Percentiles rank a stretch among this genome's conserved stretches.
These are phyloP conservation scores for Lithobates pipiens DNA, from an alignment of 2,797 vertebrate species.

Conservation along the genomic window DNA sequence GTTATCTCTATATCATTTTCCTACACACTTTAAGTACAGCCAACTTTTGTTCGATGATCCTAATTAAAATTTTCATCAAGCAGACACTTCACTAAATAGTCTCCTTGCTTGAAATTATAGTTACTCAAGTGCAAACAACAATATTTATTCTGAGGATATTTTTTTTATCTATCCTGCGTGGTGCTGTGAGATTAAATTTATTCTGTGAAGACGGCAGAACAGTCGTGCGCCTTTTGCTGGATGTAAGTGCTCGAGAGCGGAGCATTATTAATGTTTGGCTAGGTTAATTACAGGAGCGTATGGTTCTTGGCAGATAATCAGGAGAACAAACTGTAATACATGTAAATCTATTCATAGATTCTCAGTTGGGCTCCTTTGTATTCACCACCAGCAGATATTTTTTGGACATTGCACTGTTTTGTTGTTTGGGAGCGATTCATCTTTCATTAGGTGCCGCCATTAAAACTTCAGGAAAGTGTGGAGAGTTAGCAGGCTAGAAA, in stretches of 20 bases:
- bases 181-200: background rate
- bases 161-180: background rate
- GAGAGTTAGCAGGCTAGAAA: no score
- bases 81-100: no score
- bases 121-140: background rate
- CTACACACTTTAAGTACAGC: no score
- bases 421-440: conserved; percentile 22
- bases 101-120: background rate
- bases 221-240: background rate
- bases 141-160: background rate
- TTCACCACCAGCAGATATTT: background rate
- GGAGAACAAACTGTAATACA: conserved; percentile 11
- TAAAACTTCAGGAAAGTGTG: no score
- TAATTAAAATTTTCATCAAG: no score
- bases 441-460: background rate
- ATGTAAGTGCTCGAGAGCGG: background rate
- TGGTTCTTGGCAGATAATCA: conserved; percentile 24
- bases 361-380: background rate
- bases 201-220: background rate
- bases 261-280: background rate
- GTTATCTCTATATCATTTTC: no score
- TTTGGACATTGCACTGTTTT: background rate
- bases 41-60: no score
- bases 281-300: conserved; percentile 27
- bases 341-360: conserved; percentile 47